Conservation (phyloP, 2,113 vertebrate genomes). For the Condylura cristata region DNA sequence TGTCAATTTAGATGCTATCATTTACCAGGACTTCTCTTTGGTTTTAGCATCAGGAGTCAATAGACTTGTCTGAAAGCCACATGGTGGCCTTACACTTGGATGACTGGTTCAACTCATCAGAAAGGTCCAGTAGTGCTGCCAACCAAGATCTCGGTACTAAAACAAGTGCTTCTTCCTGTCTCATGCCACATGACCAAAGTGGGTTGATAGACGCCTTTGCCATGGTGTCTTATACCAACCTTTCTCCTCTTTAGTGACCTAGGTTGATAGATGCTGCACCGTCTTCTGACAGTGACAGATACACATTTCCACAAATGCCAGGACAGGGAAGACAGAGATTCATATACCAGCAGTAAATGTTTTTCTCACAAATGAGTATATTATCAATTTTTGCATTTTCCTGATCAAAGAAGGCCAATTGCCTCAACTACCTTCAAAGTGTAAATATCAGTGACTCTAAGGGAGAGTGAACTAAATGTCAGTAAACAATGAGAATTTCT, state of each 20-base stretch:
- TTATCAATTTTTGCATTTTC: background rate
- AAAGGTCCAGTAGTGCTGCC: background rate
- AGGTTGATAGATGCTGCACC: background rate
- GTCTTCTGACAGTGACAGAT: background rate
- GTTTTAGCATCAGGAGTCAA: background rate
- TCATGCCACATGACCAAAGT: background rate
- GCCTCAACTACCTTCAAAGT: background rate
- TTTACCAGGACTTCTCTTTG: background rate
- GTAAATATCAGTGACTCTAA: background rate
- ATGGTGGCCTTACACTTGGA: background rate
- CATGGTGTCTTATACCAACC: too few species aligned
- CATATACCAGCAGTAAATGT: background rate
- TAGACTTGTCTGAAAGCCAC: background rate
- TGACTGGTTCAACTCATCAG: background rate
- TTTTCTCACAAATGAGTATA: background rate
- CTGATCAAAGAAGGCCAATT: background rate
- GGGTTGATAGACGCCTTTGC: background rate
- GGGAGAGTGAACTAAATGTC: background rate
- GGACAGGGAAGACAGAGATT: background rate
- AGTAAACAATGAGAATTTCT: background rate
- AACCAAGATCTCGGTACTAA: background rate
- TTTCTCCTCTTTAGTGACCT: background rate
- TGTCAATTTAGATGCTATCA: background rate
- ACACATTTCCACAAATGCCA: background rate
- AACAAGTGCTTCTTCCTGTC: background rate